Evolutionary conservation across 2,888 invertebrate species (phyloP), one percentile per base, ranked within the genome.

Genomic region (Dicyrtoma fusca): DNA sequence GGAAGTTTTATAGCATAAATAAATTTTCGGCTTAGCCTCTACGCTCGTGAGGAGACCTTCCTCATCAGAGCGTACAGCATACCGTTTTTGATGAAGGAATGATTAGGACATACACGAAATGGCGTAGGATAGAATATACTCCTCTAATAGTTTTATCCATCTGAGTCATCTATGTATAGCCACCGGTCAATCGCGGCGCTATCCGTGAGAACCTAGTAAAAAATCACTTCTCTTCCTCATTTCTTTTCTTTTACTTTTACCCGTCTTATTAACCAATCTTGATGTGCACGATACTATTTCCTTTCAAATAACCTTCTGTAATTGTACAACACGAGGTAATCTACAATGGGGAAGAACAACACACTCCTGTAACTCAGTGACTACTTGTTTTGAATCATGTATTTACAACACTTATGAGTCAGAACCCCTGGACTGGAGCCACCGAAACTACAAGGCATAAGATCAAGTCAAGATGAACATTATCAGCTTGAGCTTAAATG

Each of bases 131-230:
- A 23, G 21, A 23, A 55, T 55, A 23, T 21, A 14, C 8, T 55
- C 23, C 23, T 25, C 19, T 14, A 55, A 23, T 53, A 21, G 8
- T 19, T n/a, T 53, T 53, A 19, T 11, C 53, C n/a, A 19, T 17
- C 11, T 34, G n/a, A n/a, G n/a, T n/a, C n/a, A n/a, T n/a, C n/a
- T n/a, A n/a, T n/a, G 8, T 21, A 42, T 42, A 42, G 14, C 5
- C 19, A 17, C 10, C 61, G 42, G 17, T 61, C 42, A 17, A 64
- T 64, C 51, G 5, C 17, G 26, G 51, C 49, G 64, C 51, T 51
- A 64, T 47, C 51, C 64, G 64, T 64, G 64, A 64, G 64, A 64
- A 64, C 64, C 13, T 25, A n/a, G 19, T 64, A 64, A 64, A 64
- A 64, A 64, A 64, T 26, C n/a, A 34, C 26, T 64, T 64, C 64